phyloP scores from a whole-genome alignment of 2,888 invertebrate genomes.

The Nomada goodeniana region DNA sequence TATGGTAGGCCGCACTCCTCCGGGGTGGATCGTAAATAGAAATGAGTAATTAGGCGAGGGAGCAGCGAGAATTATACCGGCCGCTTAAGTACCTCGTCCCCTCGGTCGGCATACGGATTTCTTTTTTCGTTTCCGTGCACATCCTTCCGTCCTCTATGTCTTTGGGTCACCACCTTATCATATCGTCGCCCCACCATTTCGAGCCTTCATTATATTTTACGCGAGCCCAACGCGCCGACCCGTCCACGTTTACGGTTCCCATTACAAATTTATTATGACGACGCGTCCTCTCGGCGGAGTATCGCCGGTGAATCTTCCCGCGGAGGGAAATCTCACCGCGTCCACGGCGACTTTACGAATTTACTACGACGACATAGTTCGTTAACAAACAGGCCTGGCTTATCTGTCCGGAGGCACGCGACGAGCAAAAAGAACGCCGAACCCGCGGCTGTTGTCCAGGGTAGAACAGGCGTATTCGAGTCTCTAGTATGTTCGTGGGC shows the following conservation, averaged over 20 bases:
- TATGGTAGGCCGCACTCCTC: background rate
- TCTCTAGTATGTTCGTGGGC: conserved; percentile 21
- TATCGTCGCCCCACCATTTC: background rate
- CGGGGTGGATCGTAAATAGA: conserved; percentile 29
- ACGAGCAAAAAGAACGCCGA: conserved; percentile 3
- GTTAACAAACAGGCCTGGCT: conserved; percentile 36
- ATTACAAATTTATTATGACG: background rate
- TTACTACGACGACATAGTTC: conserved; percentile 26
- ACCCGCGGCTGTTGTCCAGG: background rate
- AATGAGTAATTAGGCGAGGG: conserved; percentile 17
- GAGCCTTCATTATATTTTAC: conserved; percentile 2
- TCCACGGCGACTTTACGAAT: background rate
- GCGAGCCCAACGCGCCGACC: background rate
- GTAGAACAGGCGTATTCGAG: background rate
- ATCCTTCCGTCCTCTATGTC: background rate
- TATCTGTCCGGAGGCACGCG: background rate
- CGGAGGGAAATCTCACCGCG: background rate
- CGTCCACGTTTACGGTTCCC: background rate
- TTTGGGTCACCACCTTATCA: background rate
- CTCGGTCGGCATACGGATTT: background rate
- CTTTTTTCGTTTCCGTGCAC: background rate
- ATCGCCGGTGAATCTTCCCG: background rate
- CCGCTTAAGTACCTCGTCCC: conserved; percentile 1
- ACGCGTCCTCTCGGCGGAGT: too few relatives aligned
- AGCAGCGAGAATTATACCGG: background rate